Conservation (phyloP, 2,888 invertebrate species). For the Philopedon plagiatum region DNA sequence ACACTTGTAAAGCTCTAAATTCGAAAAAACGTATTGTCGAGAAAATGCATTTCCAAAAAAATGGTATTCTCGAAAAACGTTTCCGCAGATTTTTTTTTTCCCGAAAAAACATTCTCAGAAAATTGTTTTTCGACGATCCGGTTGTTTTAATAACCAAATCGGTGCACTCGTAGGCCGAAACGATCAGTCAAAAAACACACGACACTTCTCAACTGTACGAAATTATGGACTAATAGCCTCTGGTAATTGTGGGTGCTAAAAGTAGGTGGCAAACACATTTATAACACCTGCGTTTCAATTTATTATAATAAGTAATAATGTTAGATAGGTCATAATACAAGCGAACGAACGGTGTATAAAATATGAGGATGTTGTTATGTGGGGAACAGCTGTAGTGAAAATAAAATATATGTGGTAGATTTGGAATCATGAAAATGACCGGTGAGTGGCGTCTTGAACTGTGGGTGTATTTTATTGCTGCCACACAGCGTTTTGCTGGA, state of each 20-base stretch:
- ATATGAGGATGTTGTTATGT: slow-evolving; percentile 2
- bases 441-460: not conserved
- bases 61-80: too few relatives aligned
- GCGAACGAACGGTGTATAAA: not conserved
- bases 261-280: not conserved
- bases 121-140: too few relatives aligned
- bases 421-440: not conserved
- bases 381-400: not conserved
- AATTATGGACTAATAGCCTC: not conserved
- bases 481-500: not conserved
- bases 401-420: not conserved
- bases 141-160: too few relatives aligned
- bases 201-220: not conserved
- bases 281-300: slow-evolving; percentile 8
- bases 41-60: too few relatives aligned
- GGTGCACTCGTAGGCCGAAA: not conserved
- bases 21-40: too few relatives aligned
- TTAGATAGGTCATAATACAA: not conserved
- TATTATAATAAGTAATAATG: slow-evolving; percentile 1
- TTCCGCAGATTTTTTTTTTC: too few relatives aligned
- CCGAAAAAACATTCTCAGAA: too few relatives aligned
- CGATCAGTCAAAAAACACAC: not conserved
- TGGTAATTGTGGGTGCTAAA: slow-evolving; percentile 9
- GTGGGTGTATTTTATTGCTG: not conserved
- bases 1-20: too few relatives aligned